Percentiles rank a stretch among this genome's conserved stretches.
phyloP scores from a whole-genome alignment of 2,888 invertebrate genomes.

The Leuctra nigra region DNA sequence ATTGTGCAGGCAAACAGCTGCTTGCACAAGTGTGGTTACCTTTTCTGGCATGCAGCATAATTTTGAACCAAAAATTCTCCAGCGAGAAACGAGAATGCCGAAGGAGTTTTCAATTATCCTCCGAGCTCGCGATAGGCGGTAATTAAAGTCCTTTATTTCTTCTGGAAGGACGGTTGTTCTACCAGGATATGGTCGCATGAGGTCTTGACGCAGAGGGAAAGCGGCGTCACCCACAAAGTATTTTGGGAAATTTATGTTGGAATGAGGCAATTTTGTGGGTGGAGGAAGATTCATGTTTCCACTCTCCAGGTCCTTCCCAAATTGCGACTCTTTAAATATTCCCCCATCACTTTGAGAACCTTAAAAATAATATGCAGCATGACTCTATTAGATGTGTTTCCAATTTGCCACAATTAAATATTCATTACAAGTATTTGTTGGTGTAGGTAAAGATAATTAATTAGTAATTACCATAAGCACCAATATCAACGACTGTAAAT shows the following conservation, averaged over 20 bases:
- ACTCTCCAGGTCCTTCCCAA: constrained; percentile 3
- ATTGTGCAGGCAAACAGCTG: constrained; percentile 17
- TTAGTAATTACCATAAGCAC: constrained; percentile 6
- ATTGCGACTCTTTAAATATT: neutral
- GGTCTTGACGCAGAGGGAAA: constrained; percentile 19
- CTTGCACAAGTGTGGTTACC: no score
- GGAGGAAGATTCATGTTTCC: constrained; percentile 2
- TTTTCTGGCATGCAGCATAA: no score
- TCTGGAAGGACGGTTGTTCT: constrained; percentile 17
- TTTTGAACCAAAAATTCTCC: constrained; percentile 10
- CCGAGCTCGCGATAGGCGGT: constrained; percentile 28
- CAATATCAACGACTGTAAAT: constrained; percentile 5
- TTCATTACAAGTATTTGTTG: no score
- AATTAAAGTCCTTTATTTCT: constrained; percentile 30
- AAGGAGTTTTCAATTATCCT: constrained; percentile 28
- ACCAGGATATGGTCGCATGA: constrained; percentile 20
- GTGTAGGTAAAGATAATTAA: no score
- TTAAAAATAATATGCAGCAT: neutral
- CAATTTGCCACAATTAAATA: neutral
- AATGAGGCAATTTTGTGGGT: neutral
- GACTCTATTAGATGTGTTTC: neutral
- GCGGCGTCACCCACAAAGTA: constrained; percentile 23
- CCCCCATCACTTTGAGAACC: constrained; percentile 15
- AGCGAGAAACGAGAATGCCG: constrained; percentile 28
- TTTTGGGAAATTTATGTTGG: constrained; percentile 2